Conservation (phyloP, 2,888 invertebrate genomes). For the Lithosia quadra region DNA sequence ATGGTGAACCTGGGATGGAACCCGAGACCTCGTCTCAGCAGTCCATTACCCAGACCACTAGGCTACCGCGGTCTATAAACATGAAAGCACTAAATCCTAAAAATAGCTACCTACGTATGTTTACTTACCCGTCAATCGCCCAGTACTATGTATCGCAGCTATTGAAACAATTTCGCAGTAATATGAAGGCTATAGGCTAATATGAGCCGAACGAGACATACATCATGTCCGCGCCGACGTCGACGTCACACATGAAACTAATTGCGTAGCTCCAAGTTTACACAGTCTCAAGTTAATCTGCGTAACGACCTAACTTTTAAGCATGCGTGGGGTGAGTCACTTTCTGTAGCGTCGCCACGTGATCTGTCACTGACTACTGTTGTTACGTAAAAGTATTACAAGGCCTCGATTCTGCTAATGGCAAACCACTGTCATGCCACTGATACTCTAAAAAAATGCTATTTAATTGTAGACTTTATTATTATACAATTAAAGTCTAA, state of each 20-base stretch:
- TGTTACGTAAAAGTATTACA: background rate
- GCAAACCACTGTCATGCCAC: too few relatives aligned
- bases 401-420: too few relatives aligned
- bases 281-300: slow-evolving; percentile 17
- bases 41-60: too few relatives aligned
- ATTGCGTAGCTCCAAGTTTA: slow-evolving; percentile 16
- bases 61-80: too few relatives aligned
- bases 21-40: too few relatives aligned
- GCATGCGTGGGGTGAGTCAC: background rate
- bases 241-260: slow-evolving; percentile 17
- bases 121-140: background rate
- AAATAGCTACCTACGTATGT: too few relatives aligned
- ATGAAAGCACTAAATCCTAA: background rate
- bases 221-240: slow-evolving; percentile 1
- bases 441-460: too few relatives aligned
- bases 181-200: background rate
- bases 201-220: slow-evolving; percentile 5
- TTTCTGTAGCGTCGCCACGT: background rate
- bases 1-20: too few relatives aligned
- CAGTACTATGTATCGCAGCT: background rate
- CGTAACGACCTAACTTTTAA: slow-evolving; percentile 13
- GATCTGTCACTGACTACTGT: background rate
- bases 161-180: background rate
- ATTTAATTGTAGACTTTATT: too few relatives aligned
- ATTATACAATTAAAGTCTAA: too few relatives aligned